Conservation (phyloP, 2,888 invertebrate genomes). For the Perizoma affinitatum region DNA sequence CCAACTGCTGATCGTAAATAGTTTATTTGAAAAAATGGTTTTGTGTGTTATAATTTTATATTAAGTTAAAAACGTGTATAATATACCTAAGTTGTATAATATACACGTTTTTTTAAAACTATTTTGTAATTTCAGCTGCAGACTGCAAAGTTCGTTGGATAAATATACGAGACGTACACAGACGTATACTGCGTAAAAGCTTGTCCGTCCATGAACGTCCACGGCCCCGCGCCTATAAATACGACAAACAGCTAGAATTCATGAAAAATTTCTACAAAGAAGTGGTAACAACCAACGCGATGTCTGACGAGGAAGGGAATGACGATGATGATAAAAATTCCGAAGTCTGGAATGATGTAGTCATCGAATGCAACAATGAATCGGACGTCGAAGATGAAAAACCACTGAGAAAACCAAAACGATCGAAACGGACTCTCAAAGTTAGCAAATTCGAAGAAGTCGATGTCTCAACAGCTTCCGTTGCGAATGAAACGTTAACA, state of each 20-base stretch:
- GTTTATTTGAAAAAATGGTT: too few relatives aligned
- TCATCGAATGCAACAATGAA: constrained; percentile 45
- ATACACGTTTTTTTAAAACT: too few relatives aligned
- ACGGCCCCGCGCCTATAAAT: constrained; percentile 62
- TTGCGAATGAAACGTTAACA: constrained; percentile 44
- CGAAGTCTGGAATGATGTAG: constrained; percentile 31
- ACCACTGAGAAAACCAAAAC: constrained; percentile 38
- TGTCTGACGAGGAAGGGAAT: constrained; percentile 48
- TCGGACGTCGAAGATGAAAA: constrained; percentile 49
- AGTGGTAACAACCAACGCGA: constrained; percentile 44
- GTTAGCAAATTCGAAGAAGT: constrained; percentile 42
- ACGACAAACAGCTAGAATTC: constrained; percentile 65
- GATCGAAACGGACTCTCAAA: constrained; percentile 44
- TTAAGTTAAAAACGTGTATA: too few relatives aligned
- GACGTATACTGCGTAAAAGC: constrained; percentile 63
- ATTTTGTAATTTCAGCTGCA: constrained; percentile 54
- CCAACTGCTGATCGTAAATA: too few relatives aligned
- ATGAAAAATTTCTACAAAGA: constrained; percentile 71
- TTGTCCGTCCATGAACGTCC: constrained; percentile 41
- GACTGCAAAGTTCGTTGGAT: constrained; percentile 78
- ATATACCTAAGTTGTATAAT: too few relatives aligned
- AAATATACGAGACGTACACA: constrained; percentile 74
- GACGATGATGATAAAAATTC: constrained; percentile 22
- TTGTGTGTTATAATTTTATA: too few relatives aligned
- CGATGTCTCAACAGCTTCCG: constrained; percentile 38